phyloP scores from a whole-genome alignment of 2,113 vertebrate genomes.

The Callocephalon fimbriatum region DNA sequence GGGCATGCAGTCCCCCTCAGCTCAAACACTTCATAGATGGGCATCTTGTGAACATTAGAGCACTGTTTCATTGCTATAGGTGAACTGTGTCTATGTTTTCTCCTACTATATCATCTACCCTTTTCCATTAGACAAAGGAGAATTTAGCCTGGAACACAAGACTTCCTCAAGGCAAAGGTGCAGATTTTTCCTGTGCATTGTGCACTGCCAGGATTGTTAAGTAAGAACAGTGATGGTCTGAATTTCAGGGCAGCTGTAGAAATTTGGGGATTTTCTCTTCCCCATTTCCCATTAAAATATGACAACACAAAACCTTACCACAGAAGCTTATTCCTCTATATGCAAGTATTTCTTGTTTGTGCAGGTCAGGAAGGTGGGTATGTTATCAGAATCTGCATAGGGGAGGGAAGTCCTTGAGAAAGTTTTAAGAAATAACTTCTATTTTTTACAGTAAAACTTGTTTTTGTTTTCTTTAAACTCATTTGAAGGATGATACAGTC shows the following conservation, averaged over 20 bases:
- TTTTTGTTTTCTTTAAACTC: neutral
- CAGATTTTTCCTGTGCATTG: neutral
- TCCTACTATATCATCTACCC: neutral
- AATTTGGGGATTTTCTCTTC: neutral
- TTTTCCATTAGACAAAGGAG: neutral
- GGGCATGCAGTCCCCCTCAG: neutral
- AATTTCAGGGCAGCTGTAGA: neutral
- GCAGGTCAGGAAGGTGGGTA: neutral
- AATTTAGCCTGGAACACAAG: neutral
- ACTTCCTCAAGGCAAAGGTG: neutral
- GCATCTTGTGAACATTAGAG: neutral
- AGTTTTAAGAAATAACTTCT: neutral
- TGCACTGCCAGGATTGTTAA: neutral
- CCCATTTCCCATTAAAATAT: neutral
- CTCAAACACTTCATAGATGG: neutral
- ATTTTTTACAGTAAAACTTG: neutral
- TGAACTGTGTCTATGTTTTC: neutral
- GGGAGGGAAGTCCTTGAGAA: neutral
- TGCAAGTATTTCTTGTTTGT: neutral
- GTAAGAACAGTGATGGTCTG: neutral
- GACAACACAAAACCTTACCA: neutral
- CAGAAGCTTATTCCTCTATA: neutral
- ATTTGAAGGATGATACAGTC: neutral
- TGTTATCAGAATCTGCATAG: neutral
- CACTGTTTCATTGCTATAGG: neutral